Conservation (phyloP, 2,113 vertebrate species). For the Oxygymnocypris stewartii region DNA sequence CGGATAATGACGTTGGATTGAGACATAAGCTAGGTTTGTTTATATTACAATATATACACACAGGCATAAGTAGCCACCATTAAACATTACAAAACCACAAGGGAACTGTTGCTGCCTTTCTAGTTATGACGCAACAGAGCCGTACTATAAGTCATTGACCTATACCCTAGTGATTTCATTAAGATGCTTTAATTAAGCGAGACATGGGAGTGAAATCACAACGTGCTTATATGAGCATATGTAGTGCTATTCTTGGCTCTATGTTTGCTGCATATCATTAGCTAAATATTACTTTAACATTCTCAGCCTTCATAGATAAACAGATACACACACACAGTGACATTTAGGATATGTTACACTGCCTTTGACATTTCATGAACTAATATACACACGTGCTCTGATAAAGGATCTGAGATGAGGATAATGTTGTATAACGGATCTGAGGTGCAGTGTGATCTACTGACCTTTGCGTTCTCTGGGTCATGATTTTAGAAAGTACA, state of each 20-base stretch:
- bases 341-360: constrained; percentile 8
- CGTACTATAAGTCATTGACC: background rate
- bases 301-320: background rate
- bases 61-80: background rate
- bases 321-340: background rate
- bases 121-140: background rate
- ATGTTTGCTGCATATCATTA: background rate
- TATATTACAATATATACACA: constrained; percentile 14
- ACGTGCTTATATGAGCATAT: background rate
- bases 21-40: constrained; percentile 6
- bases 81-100: constrained; percentile 15
- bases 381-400: background rate
- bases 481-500: constrained; percentile 6
- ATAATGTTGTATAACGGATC: background rate
- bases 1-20: background rate
- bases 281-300: constrained; percentile 20
- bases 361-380: constrained; percentile 19
- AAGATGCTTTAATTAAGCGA: background rate
- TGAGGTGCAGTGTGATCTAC: background rate
- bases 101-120: background rate
- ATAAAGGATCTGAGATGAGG: background rate
- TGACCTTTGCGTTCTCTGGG: constrained; percentile 15
- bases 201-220: background rate
- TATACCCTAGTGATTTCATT: background rate
- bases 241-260: background rate